These are phyloP conservation scores for Bostrychus sinensis DNA, from an alignment of 2,113 vertebrate species.

Conservation along the genomic window DNA sequence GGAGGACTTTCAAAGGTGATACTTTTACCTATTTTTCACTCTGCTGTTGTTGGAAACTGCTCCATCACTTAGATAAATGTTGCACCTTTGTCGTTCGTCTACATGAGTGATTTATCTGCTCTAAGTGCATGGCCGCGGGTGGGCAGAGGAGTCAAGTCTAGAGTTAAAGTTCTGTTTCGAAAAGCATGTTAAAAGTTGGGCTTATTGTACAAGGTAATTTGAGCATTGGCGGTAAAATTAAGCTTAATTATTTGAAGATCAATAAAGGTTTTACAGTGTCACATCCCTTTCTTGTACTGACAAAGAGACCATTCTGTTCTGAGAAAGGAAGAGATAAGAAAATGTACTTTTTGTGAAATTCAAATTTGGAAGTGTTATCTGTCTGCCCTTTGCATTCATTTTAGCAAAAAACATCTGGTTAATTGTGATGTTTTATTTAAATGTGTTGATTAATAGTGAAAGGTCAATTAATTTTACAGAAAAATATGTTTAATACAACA, in stretches of 20 bases:
- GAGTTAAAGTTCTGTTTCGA: not conserved
- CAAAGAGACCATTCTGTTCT: not conserved
- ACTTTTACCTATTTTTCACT: not conserved
- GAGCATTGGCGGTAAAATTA: not conserved
- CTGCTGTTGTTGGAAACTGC: not conserved
- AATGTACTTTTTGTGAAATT: not conserved
- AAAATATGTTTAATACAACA: not conserved
- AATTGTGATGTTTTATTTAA: not conserved
- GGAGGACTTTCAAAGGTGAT: constrained; percentile 92
- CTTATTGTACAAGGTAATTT: not conserved
- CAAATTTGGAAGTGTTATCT: not conserved
- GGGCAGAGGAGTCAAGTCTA: not conserved
- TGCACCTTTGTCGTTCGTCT: not conserved
- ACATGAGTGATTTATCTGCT: constrained; percentile 10
- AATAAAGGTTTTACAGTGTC: not conserved
- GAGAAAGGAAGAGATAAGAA: not conserved
- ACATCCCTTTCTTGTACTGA: not conserved
- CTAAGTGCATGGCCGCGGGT: constrained; percentile 6
- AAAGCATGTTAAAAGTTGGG: not conserved
- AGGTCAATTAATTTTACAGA: not conserved
- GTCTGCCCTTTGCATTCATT: not conserved
- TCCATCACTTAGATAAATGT: not conserved
- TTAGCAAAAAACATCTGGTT: not conserved
- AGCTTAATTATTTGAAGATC: too few relatives aligned
- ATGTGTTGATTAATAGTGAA: not conserved